Evolutionary conservation across 2,113 vertebrate species (phyloP), one percentile per base, ranked within the genome.

Genomic region (Tor tambroides): DNA sequence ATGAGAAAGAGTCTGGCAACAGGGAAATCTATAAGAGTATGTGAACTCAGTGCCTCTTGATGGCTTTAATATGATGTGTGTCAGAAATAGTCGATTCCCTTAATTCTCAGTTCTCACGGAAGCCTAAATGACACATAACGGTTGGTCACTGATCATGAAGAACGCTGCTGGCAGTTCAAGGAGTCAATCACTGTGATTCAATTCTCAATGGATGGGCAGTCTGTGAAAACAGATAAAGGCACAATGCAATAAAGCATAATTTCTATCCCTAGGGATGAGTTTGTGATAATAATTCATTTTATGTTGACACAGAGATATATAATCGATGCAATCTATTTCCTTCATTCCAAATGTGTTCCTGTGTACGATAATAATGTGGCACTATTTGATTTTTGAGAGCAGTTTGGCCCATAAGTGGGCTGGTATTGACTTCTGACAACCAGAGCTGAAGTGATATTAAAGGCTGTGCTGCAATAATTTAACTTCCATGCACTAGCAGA

Each of bases 61-160:
- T 87, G 85, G 87, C 88, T 65, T 35, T 90, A 91, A 88, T 91
- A 92, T 91, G 92, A 93, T 90, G 87, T 86, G 92, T 92, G 91
- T 93, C 89, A 82, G 90, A 93, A 92, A 92, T 90, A 92, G 92
- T 93, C 91, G 91, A 91, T 93, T 92, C 91, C 85, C 86, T 93
- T 93, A 91, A 91, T 92, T 93, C 91, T 92, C 82, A 30, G 75
- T 79, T 86, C 92, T 88, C 89, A 91, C 80, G 63, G 87, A 88
- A 82, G 89, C 90, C 32, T 86, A 90, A 82, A 88, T 88, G 91
- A 87, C 91, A 89, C 89, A 54, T 54, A 88, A 91, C 75, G 88
- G 90, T 91, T 88, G 86, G 84, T 89, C 88, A 86, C 92, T 94
- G 90, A 93, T 94, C 91, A 93, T 43, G 1, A 71, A 71, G 49